Conservation (phyloP, 2,797 vertebrate genomes). For the Typhlichthys eigenmanni region DNA sequence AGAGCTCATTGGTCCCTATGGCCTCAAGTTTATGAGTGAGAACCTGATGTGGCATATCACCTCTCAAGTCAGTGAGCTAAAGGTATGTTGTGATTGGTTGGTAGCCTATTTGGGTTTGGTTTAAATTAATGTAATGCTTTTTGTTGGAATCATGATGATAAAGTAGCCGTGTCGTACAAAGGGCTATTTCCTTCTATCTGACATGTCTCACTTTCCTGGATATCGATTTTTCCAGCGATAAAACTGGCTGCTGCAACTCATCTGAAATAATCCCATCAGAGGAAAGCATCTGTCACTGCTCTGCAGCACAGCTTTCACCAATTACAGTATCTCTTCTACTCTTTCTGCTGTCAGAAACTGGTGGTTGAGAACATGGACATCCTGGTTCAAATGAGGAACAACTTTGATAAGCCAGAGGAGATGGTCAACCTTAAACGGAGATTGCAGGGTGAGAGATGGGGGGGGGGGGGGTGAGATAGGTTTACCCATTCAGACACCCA, state of each 20-base stretch:
- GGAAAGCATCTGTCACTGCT: constrained; percentile 15
- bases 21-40: constrained; percentile 89
- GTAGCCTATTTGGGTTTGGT: not conserved
- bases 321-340: constrained; percentile 9
- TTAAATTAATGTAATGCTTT: no score
- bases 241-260: not conserved
- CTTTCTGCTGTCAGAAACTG: constrained; percentile 80
- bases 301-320: constrained; percentile 11
- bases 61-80: constrained; percentile 90
- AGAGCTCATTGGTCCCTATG: constrained; percentile 89
- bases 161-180: not conserved
- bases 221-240: constrained; percentile 33
- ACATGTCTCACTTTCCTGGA: not conserved
- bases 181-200: not conserved
- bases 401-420: constrained; percentile 82
- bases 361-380: constrained; percentile 94
- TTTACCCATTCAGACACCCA: not conserved
- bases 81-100: constrained; percentile 76
- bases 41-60: constrained; percentile 96
- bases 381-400: constrained; percentile 90
- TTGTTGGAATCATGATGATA: not conserved
- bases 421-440: constrained; percentile 81
- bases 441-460: constrained; percentile 78
- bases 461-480: not conserved
- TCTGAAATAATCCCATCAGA: constrained; percentile 8